phyloP scores from a whole-genome alignment of 2,113 vertebrate species.

The Paracanthobrama guichenoti region DNA sequence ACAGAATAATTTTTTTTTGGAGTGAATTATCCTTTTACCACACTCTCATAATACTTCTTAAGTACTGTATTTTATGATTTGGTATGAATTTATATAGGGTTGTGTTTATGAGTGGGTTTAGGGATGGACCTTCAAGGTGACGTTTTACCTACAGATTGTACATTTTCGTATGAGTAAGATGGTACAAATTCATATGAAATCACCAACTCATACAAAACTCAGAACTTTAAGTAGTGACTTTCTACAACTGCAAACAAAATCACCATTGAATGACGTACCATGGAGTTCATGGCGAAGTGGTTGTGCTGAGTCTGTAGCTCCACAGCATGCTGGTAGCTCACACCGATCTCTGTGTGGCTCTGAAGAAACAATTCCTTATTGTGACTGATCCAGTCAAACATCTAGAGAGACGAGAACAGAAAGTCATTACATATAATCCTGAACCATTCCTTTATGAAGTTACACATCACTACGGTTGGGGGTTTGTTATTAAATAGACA shows the following conservation, averaged over 20 bases:
- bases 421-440: slow-evolving; percentile 2
- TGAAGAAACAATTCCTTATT: slow-evolving; percentile 97
- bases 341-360: slow-evolving; percentile 95
- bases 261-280: slow-evolving; percentile 77
- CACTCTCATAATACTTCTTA: background rate
- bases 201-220: background rate
- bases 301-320: slow-evolving; percentile 99
- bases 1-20: background rate
- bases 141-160: too few relatives aligned
- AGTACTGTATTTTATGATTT: background rate
- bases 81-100: too few relatives aligned
- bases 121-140: too few relatives aligned
- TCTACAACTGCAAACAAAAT: background rate
- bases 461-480: background rate
- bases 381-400: slow-evolving; percentile 99
- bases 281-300: slow-evolving; percentile 99
- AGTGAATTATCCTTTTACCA: background rate
- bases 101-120: too few relatives aligned
- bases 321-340: slow-evolving; percentile 92
- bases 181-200: background rate
- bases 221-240: background rate
- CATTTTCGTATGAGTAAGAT: too few relatives aligned
- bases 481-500: background rate
- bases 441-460: background rate
- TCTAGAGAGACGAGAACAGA: slow-evolving; percentile 70